Evolutionary conservation across 2,888 invertebrate genomes (phyloP).

Genomic region (Clivina fossor): DNA sequence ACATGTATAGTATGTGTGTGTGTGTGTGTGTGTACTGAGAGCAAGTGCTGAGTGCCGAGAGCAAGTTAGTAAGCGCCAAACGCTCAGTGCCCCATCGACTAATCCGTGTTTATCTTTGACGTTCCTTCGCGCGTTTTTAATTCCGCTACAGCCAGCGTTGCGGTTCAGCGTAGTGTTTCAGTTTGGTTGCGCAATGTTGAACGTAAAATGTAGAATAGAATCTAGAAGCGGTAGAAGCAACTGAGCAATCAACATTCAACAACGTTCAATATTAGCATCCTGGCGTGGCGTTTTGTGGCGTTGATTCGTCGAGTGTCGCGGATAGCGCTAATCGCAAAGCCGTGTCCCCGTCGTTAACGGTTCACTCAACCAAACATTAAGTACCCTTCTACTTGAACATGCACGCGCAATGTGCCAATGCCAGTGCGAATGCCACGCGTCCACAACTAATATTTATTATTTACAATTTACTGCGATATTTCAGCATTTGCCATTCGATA

Average conservation of each 20-base stretch:
- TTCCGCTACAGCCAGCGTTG: constrained; percentile 12
- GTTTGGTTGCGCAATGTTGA: not conserved
- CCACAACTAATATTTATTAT: too few species aligned
- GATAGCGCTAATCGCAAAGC: constrained; percentile 31
- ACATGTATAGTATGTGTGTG: not conserved
- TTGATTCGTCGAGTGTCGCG: constrained; percentile 21
- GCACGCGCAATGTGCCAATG: too few species aligned
- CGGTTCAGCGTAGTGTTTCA: not conserved
- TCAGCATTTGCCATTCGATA: too few species aligned
- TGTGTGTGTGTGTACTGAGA: constrained; percentile 3
- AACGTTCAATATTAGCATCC: constrained; percentile 9
- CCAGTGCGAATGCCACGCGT: too few species aligned
- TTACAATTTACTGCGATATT: too few species aligned
- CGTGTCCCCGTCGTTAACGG: constrained; percentile 30
- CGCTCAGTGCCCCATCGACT: constrained; percentile 14
- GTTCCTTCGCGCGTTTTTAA: constrained; percentile 27
- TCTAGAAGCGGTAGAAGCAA: too few species aligned
- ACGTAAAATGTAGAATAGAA: too few species aligned
- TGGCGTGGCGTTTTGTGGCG: constrained; percentile 29
- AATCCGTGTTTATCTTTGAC: constrained; percentile 31
- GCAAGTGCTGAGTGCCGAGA: constrained; percentile 15
- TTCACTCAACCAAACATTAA: constrained; percentile 21
- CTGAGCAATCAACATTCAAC: too few species aligned
- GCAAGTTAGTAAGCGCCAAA: not conserved
- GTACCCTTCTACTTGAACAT: too few species aligned